These are phyloP conservation scores for Pectinophora gossypiella DNA, from an alignment of 1,140 invertebrate genomes.

Conservation along the genomic window DNA sequence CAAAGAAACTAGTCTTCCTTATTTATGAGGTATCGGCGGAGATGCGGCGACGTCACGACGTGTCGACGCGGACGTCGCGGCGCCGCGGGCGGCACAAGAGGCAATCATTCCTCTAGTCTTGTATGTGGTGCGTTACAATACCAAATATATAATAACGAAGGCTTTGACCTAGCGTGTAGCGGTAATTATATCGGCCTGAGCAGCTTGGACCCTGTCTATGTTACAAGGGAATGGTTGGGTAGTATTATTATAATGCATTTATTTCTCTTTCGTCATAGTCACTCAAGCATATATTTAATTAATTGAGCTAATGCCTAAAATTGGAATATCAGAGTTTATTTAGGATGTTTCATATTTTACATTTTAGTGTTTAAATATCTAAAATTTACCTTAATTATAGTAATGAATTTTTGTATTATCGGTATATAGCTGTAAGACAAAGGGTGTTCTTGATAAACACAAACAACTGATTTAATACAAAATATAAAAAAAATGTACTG, in stretches of 20 bases:
- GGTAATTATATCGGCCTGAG: constrained; percentile 56
- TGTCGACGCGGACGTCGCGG: constrained; percentile 20
- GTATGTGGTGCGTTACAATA: constrained; percentile 73
- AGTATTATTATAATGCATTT: constrained; percentile 75
- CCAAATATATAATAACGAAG: constrained; percentile 73
- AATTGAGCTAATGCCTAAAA: constrained; percentile 73
- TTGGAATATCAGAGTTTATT: constrained; percentile 76
- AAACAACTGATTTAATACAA: constrained; percentile 67
- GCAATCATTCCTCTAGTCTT: constrained; percentile 74
- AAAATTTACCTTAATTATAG: constrained; percentile 75
- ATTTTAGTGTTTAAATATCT: constrained; percentile 74
- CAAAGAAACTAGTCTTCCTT: constrained; percentile 74
- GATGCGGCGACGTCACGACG: constrained; percentile 19
- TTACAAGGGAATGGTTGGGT: constrained; percentile 65
- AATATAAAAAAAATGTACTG: constrained; percentile 67
- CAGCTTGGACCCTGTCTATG: constrained; percentile 63
- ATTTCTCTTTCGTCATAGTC: constrained; percentile 72
- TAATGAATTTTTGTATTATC: constrained; percentile 75
- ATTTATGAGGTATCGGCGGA: constrained; percentile 31
- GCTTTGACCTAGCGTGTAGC: constrained; percentile 64
- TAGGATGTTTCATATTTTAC: constrained; percentile 75
- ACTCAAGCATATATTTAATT: constrained; percentile 72
- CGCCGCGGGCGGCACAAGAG: constrained; percentile 48
- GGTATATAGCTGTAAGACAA: constrained; percentile 72
- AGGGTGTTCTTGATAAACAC: constrained; percentile 70